A percentile compares a stretch with the other conserved stretches of the same genome.
phyloP scores from a whole-genome alignment of 2,888 invertebrate genomes.

The Dicycla oo region DNA sequence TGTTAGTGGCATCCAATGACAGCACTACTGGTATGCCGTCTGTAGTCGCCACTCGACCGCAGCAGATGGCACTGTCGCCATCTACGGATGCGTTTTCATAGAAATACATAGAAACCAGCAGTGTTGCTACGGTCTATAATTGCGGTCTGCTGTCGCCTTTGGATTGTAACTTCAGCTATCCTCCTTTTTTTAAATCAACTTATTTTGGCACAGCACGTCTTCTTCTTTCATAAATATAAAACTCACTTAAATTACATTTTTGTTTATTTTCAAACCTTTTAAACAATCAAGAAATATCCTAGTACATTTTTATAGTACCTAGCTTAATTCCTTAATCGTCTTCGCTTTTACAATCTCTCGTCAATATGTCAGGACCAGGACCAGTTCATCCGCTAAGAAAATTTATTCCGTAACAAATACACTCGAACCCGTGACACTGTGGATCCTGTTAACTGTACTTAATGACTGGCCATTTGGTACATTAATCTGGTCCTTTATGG shows the following conservation, averaged over 20 bases:
- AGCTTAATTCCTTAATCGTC: neutral
- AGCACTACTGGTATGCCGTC: too few relatives aligned
- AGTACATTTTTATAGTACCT: neutral
- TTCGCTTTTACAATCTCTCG: neutral
- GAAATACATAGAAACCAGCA: neutral
- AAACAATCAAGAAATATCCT: neutral
- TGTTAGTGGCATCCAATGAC: neutral
- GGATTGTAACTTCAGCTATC: too few relatives aligned
- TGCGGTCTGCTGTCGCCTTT: too few relatives aligned
- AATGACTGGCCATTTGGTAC: conserved; percentile 78
- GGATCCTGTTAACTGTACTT: conserved; percentile 78
- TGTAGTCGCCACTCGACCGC: neutral
- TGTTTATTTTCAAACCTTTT: neutral
- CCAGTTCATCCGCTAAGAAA: conserved; percentile 72
- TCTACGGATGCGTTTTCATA: neutral
- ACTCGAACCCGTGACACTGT: conserved; percentile 71
- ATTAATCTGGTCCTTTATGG: conserved; percentile 77
- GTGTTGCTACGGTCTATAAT: neutral
- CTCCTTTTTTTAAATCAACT: too few relatives aligned
- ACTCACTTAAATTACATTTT: neutral
- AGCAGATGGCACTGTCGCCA: neutral
- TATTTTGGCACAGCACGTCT: too few relatives aligned
- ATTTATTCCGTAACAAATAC: conserved; percentile 77
- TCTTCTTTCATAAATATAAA: too few relatives aligned
- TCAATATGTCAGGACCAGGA: conserved; percentile 49